Base-by-base conservation (phyloP, 2,113 vertebrate genomes). In the Nesogale talazaci region DNA sequence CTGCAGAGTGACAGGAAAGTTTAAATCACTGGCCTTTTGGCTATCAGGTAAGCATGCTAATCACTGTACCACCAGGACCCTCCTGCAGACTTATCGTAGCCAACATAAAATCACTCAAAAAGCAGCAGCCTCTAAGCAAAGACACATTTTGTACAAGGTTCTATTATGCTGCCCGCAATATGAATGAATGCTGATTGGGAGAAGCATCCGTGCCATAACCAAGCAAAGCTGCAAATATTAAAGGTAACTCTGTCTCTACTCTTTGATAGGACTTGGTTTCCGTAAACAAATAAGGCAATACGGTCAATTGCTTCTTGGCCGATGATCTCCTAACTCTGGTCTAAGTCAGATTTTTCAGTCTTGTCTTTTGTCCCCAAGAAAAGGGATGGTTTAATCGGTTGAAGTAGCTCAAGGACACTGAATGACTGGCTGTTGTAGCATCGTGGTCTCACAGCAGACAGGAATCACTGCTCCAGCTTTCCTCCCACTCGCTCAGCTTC, bases 211-310 rank as follows among this genome's bases (percentile, higher is more conserved):
- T 0, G 22, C 56, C 17, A 10, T 0, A 6, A 11, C 40, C 46
- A 72, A 20, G 46, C 20, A 4, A 0, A 8, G 14, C 56, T 79
- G 38, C 19, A 34, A 27, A 7, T 10, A 9, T 0, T 67, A 52
- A 36, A 74, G 59, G 46, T 16, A 15, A 63, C 12, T 1, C 61
- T 69, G 40, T 91, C 87, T 92, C 42, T 29, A 75, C 46, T 83
- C n/a, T 88, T 77, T 84, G 22, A n/a, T 20, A 34, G 75, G 77
- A 27, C 19, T 79, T 77, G 78, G 34, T 82, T 89, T 93, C 86
- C 46, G 83, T 34, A 61, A 77, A 34, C 38, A 86, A 74, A 83
- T 22, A 57, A 69, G 78, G 31, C 76, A 75, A 81, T 46, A 10
- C 3, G 56, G 38, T n/a, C 16, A 42, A 15, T 10, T 34, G 11